phyloP scores from a whole-genome alignment of 2,888 invertebrate genomes.

The Frankliniella fusca region DNA sequence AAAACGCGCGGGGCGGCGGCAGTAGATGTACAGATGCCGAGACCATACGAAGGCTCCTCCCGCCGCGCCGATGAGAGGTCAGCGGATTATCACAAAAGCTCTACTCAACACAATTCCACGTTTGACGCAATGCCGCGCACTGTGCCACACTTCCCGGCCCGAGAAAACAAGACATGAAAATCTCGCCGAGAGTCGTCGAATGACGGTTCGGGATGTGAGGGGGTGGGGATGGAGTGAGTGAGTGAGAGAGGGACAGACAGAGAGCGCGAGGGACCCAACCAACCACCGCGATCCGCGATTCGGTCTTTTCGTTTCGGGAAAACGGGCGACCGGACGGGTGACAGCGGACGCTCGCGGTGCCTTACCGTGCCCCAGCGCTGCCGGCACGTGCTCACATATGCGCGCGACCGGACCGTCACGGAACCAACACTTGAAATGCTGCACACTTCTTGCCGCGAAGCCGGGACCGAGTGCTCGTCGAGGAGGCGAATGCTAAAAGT shows the following conservation, averaged over 20 bases:
- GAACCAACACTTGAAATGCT: neutral
- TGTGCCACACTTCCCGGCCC: neutral
- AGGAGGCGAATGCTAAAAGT: neutral
- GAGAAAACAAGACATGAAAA: neutral
- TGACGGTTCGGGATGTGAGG: neutral
- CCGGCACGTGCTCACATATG: neutral
- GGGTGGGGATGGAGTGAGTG: neutral
- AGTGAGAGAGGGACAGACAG: neutral
- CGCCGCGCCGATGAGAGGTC: neutral
- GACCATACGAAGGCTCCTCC: neutral
- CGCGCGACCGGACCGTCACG: too few relatives aligned
- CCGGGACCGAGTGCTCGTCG: neutral
- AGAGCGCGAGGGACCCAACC: neutral
- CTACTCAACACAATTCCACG: conserved; percentile 16
- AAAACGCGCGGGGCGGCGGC: neutral
- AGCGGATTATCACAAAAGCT: neutral
- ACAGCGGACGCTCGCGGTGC: neutral
- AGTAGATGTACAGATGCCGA: neutral
- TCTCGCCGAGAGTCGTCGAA: too few relatives aligned
- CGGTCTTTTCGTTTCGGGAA: neutral
- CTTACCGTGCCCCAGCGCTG: neutral
- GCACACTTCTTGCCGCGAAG: neutral
- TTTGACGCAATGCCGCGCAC: conserved; percentile 16
- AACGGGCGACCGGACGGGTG: neutral
- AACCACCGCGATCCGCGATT: too few relatives aligned